phyloP scores from a whole-genome alignment of 2,888 invertebrate species.

The Meiosimyza decipiens region DNA sequence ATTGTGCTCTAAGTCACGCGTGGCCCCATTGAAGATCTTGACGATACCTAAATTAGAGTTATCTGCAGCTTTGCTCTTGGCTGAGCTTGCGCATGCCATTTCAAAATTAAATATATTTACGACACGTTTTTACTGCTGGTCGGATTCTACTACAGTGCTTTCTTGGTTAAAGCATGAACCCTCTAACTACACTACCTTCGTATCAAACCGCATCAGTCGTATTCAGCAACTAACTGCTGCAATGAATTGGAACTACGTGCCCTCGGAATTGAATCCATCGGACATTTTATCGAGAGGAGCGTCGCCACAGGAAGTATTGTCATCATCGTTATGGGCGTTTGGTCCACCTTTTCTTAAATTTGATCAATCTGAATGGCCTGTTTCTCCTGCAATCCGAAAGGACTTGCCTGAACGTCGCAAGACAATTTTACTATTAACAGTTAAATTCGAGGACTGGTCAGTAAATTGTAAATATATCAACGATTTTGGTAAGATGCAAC shows the following conservation, averaged over 20 bases:
- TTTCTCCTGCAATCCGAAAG: not conserved
- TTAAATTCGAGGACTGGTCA: not conserved
- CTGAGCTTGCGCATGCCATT: constrained; percentile 8
- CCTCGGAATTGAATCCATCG: constrained; percentile 35
- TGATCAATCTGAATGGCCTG: constrained; percentile 8
- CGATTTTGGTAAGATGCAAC: not conserved
- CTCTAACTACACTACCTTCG: constrained; percentile 30
- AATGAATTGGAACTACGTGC: constrained; percentile 41
- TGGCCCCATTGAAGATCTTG: constrained; percentile 22
- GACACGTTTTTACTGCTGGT: constrained; percentile 24
- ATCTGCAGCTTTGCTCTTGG: constrained; percentile 6
- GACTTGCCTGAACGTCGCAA: constrained; percentile 9
- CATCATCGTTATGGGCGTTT: constrained; percentile 37
- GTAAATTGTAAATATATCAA: not conserved
- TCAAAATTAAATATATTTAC: constrained; percentile 9
- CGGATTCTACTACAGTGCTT: constrained; percentile 23
- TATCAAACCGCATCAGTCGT: constrained; percentile 13
- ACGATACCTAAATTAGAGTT: constrained; percentile 18
- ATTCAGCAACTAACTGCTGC: constrained; percentile 12
- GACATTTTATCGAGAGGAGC: constrained; percentile 41
- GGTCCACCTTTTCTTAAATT: constrained; percentile 28
- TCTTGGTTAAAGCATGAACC: constrained; percentile 29
- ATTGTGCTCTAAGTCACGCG: constrained; percentile 23
- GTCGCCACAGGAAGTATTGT: constrained; percentile 32
- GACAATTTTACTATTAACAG: not conserved